These are phyloP conservation scores for Meloidogyne floridensis DNA, from an alignment of 1,140 invertebrate genomes.

Conservation along the genomic window DNA sequence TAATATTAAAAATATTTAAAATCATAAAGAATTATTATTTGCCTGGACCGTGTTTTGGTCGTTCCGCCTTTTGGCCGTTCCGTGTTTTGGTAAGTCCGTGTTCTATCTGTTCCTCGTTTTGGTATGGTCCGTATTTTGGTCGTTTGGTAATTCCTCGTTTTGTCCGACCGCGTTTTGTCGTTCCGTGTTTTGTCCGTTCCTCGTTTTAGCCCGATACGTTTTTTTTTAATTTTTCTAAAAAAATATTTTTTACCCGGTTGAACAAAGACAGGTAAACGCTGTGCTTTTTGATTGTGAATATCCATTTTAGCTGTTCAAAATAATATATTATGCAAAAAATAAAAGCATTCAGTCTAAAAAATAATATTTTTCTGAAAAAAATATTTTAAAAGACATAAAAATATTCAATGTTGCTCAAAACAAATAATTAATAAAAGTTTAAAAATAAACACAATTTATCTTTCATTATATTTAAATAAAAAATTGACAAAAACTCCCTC, in stretches of 20 bases:
- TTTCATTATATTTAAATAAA: neutral
- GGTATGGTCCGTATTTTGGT: no score
- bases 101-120: no score
- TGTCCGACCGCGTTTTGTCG: no score
- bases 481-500: neutral
- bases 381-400: slow-evolving; percentile 1
- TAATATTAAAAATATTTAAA: no score
- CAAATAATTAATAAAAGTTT: neutral
- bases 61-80: no score
- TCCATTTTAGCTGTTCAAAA: neutral
- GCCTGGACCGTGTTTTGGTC: no score
- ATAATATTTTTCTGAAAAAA: neutral
- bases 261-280: neutral
- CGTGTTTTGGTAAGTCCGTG: no score
- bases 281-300: neutral
- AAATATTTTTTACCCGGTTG: neutral
- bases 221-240: neutral
- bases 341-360: neutral
- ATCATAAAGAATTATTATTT: no score
- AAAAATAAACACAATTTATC: neutral
- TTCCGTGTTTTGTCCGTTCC: no score
- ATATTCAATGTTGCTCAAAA: neutral
- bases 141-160: no score
- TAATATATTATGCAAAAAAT: neutral
- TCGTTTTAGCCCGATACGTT: no score